A percentile compares a stretch with the other conserved stretches of the same genome.
Evolutionary conservation across 2,113 vertebrate genomes (phyloP).

Genomic region (Struthio camelus): DNA sequence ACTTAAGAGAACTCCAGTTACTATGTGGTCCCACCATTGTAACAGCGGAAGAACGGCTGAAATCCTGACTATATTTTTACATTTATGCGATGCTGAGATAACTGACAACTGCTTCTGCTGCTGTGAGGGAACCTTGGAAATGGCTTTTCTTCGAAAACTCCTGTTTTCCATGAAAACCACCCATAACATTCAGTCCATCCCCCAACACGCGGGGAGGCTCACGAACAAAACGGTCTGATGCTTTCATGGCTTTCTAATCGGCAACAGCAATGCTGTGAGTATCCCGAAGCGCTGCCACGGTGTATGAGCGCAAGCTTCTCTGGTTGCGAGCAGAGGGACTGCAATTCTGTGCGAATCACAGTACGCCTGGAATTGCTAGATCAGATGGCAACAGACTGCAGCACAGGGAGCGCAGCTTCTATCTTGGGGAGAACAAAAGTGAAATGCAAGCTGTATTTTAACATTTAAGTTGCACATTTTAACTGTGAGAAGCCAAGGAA

Average conservation of each 20-base stretch:
- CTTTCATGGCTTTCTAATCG: neutral
- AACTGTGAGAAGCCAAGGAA: neutral
- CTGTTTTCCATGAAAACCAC: neutral
- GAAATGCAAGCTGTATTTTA: neutral
- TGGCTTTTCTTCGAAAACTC: neutral
- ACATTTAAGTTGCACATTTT: neutral
- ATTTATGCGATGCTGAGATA: neutral
- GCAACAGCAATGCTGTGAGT: neutral
- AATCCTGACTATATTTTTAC: neutral
- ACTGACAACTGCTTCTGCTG: neutral
- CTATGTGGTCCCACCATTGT: neutral
- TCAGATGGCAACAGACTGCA: neutral
- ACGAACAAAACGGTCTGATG: neutral
- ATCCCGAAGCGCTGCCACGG: accelerated
- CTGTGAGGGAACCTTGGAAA: neutral
- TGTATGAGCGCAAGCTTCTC: neutral
- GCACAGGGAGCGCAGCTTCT: neutral
- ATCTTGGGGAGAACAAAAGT: neutral
- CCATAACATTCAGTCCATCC: neutral
- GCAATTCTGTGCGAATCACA: neutral
- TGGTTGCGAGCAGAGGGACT: neutral
- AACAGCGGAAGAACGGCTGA: neutral
- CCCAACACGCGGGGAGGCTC: neutral
- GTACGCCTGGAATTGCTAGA: neutral
- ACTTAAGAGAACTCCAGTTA: neutral